Evolutionary conservation across 1,140 invertebrate species (phyloP), one percentile per base, ranked within the genome.

Genomic region (Amphibalanus amphitrite): DNA sequence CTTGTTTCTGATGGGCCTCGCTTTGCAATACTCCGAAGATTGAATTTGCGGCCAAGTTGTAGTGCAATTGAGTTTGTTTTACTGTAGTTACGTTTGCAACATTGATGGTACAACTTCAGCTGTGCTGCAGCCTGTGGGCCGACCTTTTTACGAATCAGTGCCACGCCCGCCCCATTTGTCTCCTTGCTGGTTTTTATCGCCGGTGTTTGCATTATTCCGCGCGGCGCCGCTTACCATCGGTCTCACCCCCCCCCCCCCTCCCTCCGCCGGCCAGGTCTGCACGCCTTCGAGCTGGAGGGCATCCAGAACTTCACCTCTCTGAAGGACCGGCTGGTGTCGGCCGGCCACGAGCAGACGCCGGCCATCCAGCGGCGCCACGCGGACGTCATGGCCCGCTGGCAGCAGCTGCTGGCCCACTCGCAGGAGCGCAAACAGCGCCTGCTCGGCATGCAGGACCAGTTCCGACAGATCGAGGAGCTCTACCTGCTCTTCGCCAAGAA

Each of bases 401-500:
- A 97, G 80, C 91, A 94, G 77, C 84, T 99, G 68, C 82, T 97
- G 59, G 87, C 86, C 10, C 94, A 95, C 78, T 95, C 92, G 0
- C 90, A 95, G 70, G 88, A 88, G 3, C 86, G 97, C 30, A 97
- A 98, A 78, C 88, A 95, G 78, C 87, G 92, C 68, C 82, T 99
- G 72, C 82, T 98, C 70, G 86, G 89, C 76, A 92, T 97, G 86
- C 95, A 98, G 81, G 94, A 97, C 77, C 95, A 98, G 82, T 99
- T 97, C 86, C 85, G 94, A 70, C 93, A 98, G 81, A 97, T 97
- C 80, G 97, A 99, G 83, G 97, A 99, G 80, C 85, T 99, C 29
- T 99, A 98, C 83, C 86, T 99, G 77, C 96, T 92, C 68, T 99
- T 99, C 83, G 97, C 97, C 69, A 99, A 99, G 84, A 97, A 98